phyloP scores from a whole-genome alignment of 2,797 vertebrate genomes.

The Florisuga fusca region DNA sequence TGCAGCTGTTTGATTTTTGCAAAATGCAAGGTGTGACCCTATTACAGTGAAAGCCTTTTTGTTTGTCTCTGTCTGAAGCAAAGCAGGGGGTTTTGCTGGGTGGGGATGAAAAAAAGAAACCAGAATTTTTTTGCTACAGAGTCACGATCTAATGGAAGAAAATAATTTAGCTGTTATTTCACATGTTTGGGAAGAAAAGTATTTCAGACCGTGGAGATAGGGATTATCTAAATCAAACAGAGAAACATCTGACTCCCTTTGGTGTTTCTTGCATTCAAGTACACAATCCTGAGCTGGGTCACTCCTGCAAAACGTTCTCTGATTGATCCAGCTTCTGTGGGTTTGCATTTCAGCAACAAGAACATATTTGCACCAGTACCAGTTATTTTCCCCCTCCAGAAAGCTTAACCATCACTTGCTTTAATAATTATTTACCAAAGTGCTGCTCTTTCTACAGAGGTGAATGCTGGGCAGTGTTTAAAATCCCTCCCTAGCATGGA shows the following conservation, averaged over 20 bases:
- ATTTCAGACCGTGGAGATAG: conserved; percentile 20
- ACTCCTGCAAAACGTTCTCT: not conserved
- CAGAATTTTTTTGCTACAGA: conserved; percentile 39
- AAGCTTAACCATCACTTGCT: not conserved
- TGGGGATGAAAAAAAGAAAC: not conserved
- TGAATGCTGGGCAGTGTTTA: not conserved
- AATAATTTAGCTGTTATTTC: conserved; percentile 37
- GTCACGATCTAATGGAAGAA: conserved; percentile 25
- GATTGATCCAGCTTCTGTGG: not conserved
- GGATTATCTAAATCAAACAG: conserved; percentile 53
- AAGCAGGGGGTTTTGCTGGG: conserved; percentile 1
- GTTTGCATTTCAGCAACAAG: not conserved
- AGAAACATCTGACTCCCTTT: not conserved
- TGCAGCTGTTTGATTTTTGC: not conserved
- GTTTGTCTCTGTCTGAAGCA: not conserved
- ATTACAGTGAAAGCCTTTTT: not conserved
- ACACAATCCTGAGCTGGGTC: not conserved
- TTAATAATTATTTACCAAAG: not conserved
- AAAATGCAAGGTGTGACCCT: conserved; percentile 10
- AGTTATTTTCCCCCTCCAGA: not conserved
- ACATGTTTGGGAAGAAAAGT: conserved; percentile 11
- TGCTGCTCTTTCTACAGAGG: not conserved
- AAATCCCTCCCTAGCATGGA: not conserved
- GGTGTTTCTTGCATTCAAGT: conserved; percentile 9
- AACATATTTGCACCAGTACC: not conserved